Base-by-base conservation (phyloP, 37 sponge, comb jelly and placozoan genomes). In the Ephydatia muelleri region DNA sequence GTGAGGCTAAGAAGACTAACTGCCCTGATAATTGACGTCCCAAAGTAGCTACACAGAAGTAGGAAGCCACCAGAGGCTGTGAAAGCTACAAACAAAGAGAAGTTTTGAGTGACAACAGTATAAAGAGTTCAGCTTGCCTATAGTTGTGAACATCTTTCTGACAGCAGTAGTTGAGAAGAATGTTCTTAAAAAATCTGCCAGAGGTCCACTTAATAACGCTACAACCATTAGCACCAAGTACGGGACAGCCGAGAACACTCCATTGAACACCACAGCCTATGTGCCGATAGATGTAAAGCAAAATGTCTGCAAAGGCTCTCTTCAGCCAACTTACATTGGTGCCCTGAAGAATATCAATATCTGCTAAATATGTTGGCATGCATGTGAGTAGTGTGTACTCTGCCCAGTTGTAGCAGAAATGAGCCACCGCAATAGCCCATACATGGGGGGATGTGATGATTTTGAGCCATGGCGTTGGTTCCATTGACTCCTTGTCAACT, bases 381-480 rank as follows among this genome's bases (percentile, higher is more conserved):
- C 91, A 88, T 13, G 96, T 97, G 32, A 96, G 93, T 31, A 97
- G 79, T 40, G 91, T 95, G 83, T 97, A 97, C 89, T 84, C 80
- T 9, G 91, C 95, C 95, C 95, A 97, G 81, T 97, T 92, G 77
- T 84, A 88, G 80, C 95, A 95, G 78, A 92, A 77, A 67, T 95
- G 86, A 64, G 90, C 89, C 29, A 94, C 73, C 1, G 85, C 66
- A 12, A 95, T 92, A 33, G 86, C 97, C 95, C 95, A 95, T 36
- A 92, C 88, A 26, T 95, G 84, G n/a, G 90, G 87, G 32, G 97
- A 97, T 21, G 85, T 83, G 35, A 95, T n/a, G 37, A 97, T 92
- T 5, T 77, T 26, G 3, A 88, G 49, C 96, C 96, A 95, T n/a
- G 96, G 96, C 8, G 80, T 72, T 38, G 30, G 57, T 43, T 43